These are phyloP conservation scores for Heliconius charithonia DNA, from an alignment of 2,888 invertebrate species.

Conservation along the genomic window DNA sequence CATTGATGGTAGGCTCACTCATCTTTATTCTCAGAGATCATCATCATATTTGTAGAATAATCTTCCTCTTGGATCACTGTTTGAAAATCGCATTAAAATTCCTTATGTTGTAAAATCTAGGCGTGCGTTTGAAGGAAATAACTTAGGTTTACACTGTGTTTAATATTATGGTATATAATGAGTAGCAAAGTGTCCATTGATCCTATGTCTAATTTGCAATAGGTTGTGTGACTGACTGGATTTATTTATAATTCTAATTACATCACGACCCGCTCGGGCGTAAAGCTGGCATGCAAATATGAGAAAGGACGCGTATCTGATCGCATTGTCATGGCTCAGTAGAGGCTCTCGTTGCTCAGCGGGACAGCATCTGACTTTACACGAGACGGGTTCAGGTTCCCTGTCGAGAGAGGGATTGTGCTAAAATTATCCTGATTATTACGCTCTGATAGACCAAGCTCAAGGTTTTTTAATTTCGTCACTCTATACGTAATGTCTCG, in stretches of 20 bases:
- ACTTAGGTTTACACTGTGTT: neutral
- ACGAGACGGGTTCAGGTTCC: no score
- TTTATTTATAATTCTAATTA: slow-evolving; percentile 44
- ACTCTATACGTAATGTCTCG: neutral
- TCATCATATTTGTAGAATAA: neutral
- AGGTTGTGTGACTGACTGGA: slow-evolving; percentile 31
- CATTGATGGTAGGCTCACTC: no score
- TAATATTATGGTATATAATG: neutral
- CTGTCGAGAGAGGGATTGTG: no score
- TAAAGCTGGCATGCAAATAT: slow-evolving; percentile 54
- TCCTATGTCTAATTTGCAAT: slow-evolving; percentile 7
- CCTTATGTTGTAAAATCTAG: no score
- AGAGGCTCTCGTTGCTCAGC: neutral
- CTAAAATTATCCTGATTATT: no score
- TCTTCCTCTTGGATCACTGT: neutral
- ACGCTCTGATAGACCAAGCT: neutral
- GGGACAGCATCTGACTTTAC: no score
- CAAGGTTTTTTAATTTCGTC: neutral
- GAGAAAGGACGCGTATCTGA: slow-evolving; percentile 38
- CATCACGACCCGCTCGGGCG: slow-evolving; percentile 41
- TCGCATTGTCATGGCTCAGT: slow-evolving; percentile 39
- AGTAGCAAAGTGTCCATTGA: neutral
- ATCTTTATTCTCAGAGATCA: no score
- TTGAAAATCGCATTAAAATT: neutral
- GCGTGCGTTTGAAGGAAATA: neutral